phyloP scores from a whole-genome alignment of 1,140 invertebrate genomes.

The Tetramorium parvispinum region DNA sequence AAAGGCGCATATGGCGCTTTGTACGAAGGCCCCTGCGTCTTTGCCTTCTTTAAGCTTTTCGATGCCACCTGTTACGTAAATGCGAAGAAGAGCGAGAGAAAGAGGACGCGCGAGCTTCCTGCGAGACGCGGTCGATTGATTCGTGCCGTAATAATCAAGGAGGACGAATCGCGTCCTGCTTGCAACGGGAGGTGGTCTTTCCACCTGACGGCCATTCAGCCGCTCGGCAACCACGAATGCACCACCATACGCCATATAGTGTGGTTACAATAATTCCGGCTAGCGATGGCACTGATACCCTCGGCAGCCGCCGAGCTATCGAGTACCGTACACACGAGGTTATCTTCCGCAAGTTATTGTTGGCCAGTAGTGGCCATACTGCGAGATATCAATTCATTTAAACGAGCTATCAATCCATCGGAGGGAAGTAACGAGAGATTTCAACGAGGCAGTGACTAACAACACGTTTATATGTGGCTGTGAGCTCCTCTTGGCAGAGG shows the following conservation, averaged over 20 bases:
- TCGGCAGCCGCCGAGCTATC: conserved; percentile 27
- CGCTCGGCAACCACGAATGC: conserved; percentile 47
- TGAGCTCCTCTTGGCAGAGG: neutral
- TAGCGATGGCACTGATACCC: conserved; percentile 54
- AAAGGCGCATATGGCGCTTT: conserved; percentile 59
- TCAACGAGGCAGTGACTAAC: conserved; percentile 38
- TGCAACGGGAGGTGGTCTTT: conserved; percentile 30
- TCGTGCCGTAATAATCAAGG: conserved; percentile 72
- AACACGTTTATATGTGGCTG: neutral
- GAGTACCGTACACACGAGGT: conserved; percentile 24
- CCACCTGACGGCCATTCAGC: conserved; percentile 64
- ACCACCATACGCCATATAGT: conserved; percentile 24
- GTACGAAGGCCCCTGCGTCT: conserved; percentile 15
- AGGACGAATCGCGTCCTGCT: conserved; percentile 64
- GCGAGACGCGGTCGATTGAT: conserved; percentile 75
- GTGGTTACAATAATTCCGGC: conserved; percentile 54
- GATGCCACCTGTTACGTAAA: conserved; percentile 83
- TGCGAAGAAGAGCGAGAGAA: conserved; percentile 61
- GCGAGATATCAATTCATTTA: conserved; percentile 55
- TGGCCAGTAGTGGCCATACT: neutral
- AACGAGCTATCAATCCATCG: conserved; percentile 42
- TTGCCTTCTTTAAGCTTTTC: conserved; percentile 51
- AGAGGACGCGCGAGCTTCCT: conserved; percentile 5
- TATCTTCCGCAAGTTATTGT: conserved; percentile 59
- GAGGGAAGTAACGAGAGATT: conserved; percentile 10